Conservation (phyloP, 2,888 invertebrate genomes). For the Amorpha juglandis region DNA sequence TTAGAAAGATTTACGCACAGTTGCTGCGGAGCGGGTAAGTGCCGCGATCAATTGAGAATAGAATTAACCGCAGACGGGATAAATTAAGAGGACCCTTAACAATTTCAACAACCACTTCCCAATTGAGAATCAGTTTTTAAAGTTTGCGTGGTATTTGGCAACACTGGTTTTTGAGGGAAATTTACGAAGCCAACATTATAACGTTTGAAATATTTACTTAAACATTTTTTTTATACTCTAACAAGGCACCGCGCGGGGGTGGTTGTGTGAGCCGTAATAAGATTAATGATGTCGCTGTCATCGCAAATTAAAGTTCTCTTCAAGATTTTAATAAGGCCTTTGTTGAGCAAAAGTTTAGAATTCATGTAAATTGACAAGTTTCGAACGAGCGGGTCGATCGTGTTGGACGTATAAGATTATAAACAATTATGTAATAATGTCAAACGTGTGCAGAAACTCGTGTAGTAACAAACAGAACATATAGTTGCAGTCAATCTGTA, state of each 20-base stretch:
- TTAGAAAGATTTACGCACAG: slow-evolving; percentile 71
- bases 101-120: slow-evolving; percentile 47
- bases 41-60: slow-evolving; percentile 67
- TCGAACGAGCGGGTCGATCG: slow-evolving; percentile 31
- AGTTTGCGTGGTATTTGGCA: slow-evolving; percentile 26
- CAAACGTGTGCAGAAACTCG: neutral
- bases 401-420: slow-evolving; percentile 21
- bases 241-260: slow-evolving; percentile 33
- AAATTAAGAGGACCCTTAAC: slow-evolving; percentile 47
- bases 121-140: slow-evolving; percentile 39
- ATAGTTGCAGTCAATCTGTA: slow-evolving; percentile 18
- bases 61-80: slow-evolving; percentile 55
- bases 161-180: slow-evolving; percentile 1
- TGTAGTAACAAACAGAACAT: slow-evolving; percentile 16
- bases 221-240: slow-evolving; percentile 39
- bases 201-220: slow-evolving; percentile 44
- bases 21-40: slow-evolving; percentile 61
- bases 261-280: slow-evolving; percentile 58
- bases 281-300: slow-evolving; percentile 76
- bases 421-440: neutral
- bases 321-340: slow-evolving; percentile 75
- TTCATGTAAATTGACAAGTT: slow-evolving; percentile 72
- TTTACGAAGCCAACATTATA: slow-evolving; percentile 26
- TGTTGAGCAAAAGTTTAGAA: slow-evolving; percentile 64
- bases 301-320: slow-evolving; percentile 73